These are phyloP conservation scores for Ormyrus rosae DNA, from an alignment of 2,888 invertebrate species.

Conservation along the genomic window DNA sequence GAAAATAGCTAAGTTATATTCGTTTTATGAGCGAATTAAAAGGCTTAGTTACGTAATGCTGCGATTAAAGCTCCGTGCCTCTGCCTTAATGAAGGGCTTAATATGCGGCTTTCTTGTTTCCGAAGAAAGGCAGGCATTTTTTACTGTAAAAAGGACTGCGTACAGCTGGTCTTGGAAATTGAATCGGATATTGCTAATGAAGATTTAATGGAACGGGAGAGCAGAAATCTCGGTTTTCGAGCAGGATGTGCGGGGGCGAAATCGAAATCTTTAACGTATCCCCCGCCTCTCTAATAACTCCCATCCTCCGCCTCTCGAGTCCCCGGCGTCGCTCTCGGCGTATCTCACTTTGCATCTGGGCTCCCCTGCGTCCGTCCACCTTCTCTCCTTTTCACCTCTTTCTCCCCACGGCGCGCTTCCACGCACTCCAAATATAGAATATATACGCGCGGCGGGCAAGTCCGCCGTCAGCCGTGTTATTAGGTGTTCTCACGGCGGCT, in stretches of 20 bases:
- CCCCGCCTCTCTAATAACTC: not conserved
- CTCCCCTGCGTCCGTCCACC: not conserved
- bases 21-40: not conserved
- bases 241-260: no score
- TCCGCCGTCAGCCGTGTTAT: slow-evolving; percentile 49
- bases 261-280: not conserved
- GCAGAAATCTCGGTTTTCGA: no score
- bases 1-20: not conserved
- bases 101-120: no score
- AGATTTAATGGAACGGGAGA: no score
- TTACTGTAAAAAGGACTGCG: not conserved
- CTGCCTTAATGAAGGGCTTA: no score
- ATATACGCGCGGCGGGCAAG: not conserved
- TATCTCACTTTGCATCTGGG: slow-evolving; percentile 23
- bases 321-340: not conserved
- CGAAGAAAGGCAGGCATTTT: not conserved
- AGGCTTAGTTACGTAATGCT: no score
- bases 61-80: no score
- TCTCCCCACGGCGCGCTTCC: not conserved
- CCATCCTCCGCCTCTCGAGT: slow-evolving; percentile 5
- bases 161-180: no score
- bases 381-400: not conserved
- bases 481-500: slow-evolving; percentile 50
- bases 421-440: not conserved
- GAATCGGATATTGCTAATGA: no score